Base-by-base conservation (phyloP, 1,140 invertebrate species). In the Wiebesia pumilae region DNA sequence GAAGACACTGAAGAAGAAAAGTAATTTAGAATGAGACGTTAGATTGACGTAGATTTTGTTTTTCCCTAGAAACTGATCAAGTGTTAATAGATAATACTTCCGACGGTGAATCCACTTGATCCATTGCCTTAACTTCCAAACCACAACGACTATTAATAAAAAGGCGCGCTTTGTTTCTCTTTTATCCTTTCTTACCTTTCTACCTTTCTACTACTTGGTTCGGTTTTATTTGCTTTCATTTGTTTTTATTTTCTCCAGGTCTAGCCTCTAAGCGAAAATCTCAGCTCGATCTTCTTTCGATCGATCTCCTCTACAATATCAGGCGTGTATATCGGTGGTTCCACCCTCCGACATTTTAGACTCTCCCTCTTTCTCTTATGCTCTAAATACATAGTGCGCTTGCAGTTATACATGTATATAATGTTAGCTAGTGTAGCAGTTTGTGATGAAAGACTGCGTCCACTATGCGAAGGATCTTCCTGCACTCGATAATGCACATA, bases 81-180 rank as follows among this genome's bases (percentile, higher is more conserved):
- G 88, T 88, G 89, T 90, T 89, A 90, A 89, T 87, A 90, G 89
- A 90, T 90, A 90, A 90, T 88, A 84, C 77, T 78, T 67, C 81
- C 88, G 87, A 89, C 40, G 35, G 73, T 16, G 38, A 86, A 82
- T 82, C 51, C 54, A 67, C 67, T 67, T 69, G 85, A 86, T 83
- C 54, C 80, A 21, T 47, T 69, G 82, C 75, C 78, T 65, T 85
- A 19, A 62, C 38, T 69, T 79, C 54, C 58, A 43, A 84, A 54
- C 30, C 21, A 73, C 69, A n/a, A 33, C 27, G 33, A 81, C 43
- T 38, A 67, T 71, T 35, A 83, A 35, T 40, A 73, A 75, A 33
- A 73, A 33, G 58, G 38, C 35, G 77, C n/a, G 33, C 3, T n/a
- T 40, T 51, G 1, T 14, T 51, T 33, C 4, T 38, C 33, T 58